phyloP scores from a whole-genome alignment of 2,797 vertebrate genomes.

The Rachycentron canadum region DNA sequence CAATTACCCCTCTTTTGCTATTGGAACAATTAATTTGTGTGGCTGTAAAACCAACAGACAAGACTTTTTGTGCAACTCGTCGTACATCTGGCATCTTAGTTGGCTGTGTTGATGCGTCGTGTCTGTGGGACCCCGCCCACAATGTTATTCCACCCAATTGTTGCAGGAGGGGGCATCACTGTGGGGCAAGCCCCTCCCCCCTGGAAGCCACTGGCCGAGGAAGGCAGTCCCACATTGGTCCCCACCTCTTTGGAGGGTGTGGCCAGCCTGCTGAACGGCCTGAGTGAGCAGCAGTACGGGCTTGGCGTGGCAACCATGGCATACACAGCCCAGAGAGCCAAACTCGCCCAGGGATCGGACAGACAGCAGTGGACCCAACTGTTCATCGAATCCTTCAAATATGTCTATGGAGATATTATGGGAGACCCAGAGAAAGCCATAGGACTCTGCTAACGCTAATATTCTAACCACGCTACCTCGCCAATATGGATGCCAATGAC shows the following conservation, averaged over 20 bases:
- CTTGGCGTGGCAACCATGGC: slow-evolving; percentile 96
- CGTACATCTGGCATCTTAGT: slow-evolving; percentile 44
- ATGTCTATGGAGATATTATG: slow-evolving; percentile 94
- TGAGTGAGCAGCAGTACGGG: slow-evolving; percentile 90
- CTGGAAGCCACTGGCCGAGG: slow-evolving; percentile 85
- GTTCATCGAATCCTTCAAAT: slow-evolving; percentile 97
- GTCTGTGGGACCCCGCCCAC: slow-evolving; percentile 82
- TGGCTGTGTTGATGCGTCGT: slow-evolving; percentile 69
- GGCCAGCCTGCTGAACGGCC: slow-evolving; percentile 90
- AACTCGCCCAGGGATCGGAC: slow-evolving; percentile 92
- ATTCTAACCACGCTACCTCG: slow-evolving; percentile 75
- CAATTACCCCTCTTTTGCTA: slow-evolving; percentile 9
- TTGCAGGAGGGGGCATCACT: slow-evolving; percentile 79
- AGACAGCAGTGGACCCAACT: slow-evolving; percentile 96
- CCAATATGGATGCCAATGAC: slow-evolving; percentile 57
- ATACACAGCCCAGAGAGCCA: slow-evolving; percentile 98
- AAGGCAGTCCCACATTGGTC: slow-evolving; percentile 88
- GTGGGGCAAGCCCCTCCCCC: slow-evolving; percentile 85
- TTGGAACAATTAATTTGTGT: slow-evolving; percentile 5
- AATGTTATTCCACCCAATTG: slow-evolving; percentile 80
- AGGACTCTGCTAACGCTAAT: slow-evolving; percentile 90
- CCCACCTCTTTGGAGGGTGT: slow-evolving; percentile 93
- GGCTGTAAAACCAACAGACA: slow-evolving; percentile 6
- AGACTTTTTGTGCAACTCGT: slow-evolving; percentile 25
- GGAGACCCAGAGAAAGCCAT: slow-evolving; percentile 90